Conservation (phyloP, 2,797 vertebrate species). For the Brachymystax lenok region DNA sequence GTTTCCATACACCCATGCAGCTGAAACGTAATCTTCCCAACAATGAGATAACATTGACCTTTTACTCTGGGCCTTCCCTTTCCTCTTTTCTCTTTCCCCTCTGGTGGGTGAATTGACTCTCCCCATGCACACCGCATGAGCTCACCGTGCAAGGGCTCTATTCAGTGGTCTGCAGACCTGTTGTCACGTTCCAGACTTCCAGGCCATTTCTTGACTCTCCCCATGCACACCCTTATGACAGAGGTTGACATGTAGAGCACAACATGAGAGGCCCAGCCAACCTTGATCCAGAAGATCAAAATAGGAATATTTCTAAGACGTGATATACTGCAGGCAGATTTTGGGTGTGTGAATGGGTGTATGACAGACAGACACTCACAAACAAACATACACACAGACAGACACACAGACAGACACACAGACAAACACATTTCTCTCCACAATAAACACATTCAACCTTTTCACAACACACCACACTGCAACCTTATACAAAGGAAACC, state of each 20-base stretch:
- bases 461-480: conserved; percentile 4
- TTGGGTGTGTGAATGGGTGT: background rate
- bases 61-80: conserved; percentile 23
- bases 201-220: conserved; percentile 59
- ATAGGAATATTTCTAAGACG: conserved; percentile 10
- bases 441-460: conserved; percentile 21
- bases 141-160: conserved; percentile 42
- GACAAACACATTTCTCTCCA: conserved; percentile 1
- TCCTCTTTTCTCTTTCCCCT: conserved; percentile 3
- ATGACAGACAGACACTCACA: conserved; percentile 1
- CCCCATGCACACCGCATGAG: conserved; percentile 18
- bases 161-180: conserved; percentile 60
- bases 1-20: conserved; percentile 9
- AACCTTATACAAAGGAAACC: background rate
- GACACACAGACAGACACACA: background rate
- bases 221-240: background rate
- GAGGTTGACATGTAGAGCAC: conserved; percentile 42
- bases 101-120: conserved; percentile 11
- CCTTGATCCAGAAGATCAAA: conserved; percentile 12
- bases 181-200: conserved; percentile 24
- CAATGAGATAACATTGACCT: conserved; percentile 7
- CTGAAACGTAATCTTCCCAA: conserved; percentile 9
- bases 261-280: background rate
- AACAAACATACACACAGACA: background rate
- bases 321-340: background rate